These are phyloP conservation scores for Philaenus spumarius DNA, from an alignment of 1,140 invertebrate species.

Conservation along the genomic window DNA sequence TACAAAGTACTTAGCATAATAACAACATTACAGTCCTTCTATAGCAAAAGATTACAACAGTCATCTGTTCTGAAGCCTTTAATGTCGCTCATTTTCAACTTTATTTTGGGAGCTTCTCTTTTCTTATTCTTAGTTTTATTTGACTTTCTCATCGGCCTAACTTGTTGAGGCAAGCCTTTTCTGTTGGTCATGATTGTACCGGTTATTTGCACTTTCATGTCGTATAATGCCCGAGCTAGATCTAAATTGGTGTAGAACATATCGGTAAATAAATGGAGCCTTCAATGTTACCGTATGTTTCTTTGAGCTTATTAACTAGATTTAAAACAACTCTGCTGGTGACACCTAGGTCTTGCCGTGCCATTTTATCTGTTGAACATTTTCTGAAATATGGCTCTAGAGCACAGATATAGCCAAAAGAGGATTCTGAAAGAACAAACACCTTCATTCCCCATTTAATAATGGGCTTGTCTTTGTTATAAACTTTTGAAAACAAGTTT, in stretches of 20 bases:
- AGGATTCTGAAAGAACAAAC: neutral
- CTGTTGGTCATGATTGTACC: neutral
- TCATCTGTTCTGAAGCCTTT: slow-evolving; percentile 6
- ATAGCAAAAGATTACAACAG: neutral
- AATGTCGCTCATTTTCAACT: slow-evolving; percentile 3
- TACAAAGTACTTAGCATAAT: neutral
- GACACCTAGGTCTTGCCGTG: neutral
- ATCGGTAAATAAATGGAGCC: slow-evolving; percentile 9
- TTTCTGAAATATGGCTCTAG: slow-evolving; percentile 3
- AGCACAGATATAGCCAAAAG: neutral
- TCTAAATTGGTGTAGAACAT: slow-evolving; percentile 6
- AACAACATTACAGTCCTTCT: neutral
- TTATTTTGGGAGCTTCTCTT: neutral
- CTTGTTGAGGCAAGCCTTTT: neutral
- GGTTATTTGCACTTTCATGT: neutral
- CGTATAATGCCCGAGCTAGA: neutral
- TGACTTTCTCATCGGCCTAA: slow-evolving; percentile 8
- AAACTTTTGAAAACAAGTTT: slow-evolving; percentile 7
- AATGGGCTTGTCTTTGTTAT: slow-evolving; percentile 16
- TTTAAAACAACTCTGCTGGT: slow-evolving; percentile 4
- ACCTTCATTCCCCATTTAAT: slow-evolving; percentile 12
- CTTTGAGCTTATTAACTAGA: neutral
- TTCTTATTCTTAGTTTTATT: neutral
- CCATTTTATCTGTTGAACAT: neutral
- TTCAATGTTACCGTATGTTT: neutral